These are phyloP conservation scores for Phengaris arion DNA, from an alignment of 2,888 invertebrate species.

Conservation along the genomic window DNA sequence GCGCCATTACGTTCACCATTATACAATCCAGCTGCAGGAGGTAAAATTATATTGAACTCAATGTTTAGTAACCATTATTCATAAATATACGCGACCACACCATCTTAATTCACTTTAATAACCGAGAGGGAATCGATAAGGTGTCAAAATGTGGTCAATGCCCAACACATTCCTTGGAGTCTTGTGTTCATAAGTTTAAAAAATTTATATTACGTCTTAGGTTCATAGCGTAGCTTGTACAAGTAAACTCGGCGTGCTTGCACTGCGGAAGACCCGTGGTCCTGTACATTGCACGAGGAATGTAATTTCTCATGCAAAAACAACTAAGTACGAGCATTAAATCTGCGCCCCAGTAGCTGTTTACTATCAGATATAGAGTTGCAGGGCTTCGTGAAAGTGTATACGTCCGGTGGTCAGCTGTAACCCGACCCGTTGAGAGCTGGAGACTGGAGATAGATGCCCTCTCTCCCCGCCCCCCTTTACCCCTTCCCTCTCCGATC, in stretches of 20 bases:
- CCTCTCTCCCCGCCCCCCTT: neutral
- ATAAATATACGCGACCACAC: neutral
- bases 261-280: no score
- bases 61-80: neutral
- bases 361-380: conserved; percentile 29
- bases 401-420: conserved; percentile 38
- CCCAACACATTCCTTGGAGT: neutral
- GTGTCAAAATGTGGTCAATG: neutral
- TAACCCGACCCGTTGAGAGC: conserved; percentile 12
- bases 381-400: conserved; percentile 41
- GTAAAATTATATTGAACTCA: conserved; percentile 31
- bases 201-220: no score
- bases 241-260: no score
- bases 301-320: neutral
- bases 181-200: neutral
- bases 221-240: no score
- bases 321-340: neutral
- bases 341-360: conserved; percentile 4
- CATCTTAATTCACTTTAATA: neutral
- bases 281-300: no score
- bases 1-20: conserved; percentile 13
- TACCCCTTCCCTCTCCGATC: neutral
- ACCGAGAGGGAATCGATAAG: neutral
- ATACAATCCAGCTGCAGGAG: neutral
- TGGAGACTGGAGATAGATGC: neutral